Conservation (phyloP, 2,797 vertebrate species). For the Miichthys miiuy region DNA sequence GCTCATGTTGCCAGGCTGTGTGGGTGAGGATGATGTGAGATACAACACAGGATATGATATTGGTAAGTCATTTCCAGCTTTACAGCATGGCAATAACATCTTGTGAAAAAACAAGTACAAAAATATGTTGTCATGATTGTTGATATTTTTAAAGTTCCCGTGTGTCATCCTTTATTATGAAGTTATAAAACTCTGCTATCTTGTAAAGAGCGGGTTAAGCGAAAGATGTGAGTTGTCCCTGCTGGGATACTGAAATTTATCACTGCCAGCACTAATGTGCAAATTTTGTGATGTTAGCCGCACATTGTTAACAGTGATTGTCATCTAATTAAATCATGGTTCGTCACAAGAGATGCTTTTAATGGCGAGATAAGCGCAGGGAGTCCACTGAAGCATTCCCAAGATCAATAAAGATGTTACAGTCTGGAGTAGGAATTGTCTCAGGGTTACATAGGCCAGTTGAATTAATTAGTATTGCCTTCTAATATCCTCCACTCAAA, state of each 20-base stretch:
- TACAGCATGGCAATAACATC: conserved; percentile 7
- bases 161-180: conserved; percentile 26
- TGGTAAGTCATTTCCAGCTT: conserved; percentile 12
- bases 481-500: conserved; percentile 86
- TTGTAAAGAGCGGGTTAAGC: conserved; percentile 67
- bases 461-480: conserved; percentile 94
- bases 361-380: conserved; percentile 94
- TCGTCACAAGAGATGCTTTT: conserved; percentile 94
- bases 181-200: conserved; percentile 27
- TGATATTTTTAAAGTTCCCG: conserved; percentile 12
- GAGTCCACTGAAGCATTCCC: conserved; percentile 89
- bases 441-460: conserved; percentile 89
- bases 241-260: conserved; percentile 90
- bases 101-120: background rate
- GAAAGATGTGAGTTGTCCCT: conserved; percentile 82
- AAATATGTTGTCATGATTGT: background rate
- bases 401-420: conserved; percentile 96
- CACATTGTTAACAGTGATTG: conserved; percentile 96
- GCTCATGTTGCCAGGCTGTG: conserved; percentile 11
- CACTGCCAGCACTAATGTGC: conserved; percentile 91
- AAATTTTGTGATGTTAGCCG: conserved; percentile 88
- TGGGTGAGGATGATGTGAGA: background rate
- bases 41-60: background rate
- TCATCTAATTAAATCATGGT: conserved; percentile 98
- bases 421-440: conserved; percentile 92